Percentiles rank a stretch among this genome's conserved stretches.
Conservation (phyloP, 2,113 vertebrate species). For the Columbina picui region DNA sequence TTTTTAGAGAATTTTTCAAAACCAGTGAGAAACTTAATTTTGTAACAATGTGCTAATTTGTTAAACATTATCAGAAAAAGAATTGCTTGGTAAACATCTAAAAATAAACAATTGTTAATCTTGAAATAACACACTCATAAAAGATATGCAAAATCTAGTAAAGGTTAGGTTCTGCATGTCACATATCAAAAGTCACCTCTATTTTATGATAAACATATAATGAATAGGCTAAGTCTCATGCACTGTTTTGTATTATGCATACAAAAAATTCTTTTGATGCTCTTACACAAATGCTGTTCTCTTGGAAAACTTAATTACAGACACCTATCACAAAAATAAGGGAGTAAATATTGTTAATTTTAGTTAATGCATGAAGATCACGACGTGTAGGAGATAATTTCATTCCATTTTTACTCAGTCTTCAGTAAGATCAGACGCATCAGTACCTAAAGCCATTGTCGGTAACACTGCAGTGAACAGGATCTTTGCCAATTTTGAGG, state of each 20-base stretch:
- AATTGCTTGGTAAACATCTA: neutral
- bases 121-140: neutral
- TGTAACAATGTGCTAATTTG: neutral
- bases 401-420: neutral
- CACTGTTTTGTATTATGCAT: neutral
- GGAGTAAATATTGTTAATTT: neutral
- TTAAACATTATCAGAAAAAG: neutral
- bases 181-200: fast-evolving
- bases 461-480: neutral
- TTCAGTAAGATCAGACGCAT: neutral
- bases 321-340: neutral
- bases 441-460: neutral
- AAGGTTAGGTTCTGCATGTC: neutral
- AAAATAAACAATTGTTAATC: neutral
- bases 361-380: neutral
- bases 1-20: neutral
- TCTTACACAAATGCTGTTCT: neutral
- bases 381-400: neutral
- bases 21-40: fast-evolving
- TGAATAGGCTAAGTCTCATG: neutral
- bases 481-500: neutral
- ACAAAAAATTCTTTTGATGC: neutral
- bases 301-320: neutral
- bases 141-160: neutral
- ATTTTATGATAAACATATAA: neutral